Evolutionary conservation across 2,113 vertebrate genomes (phyloP), one percentile per base, ranked within the genome.

Genomic region (Tichodroma muraria): DNA sequence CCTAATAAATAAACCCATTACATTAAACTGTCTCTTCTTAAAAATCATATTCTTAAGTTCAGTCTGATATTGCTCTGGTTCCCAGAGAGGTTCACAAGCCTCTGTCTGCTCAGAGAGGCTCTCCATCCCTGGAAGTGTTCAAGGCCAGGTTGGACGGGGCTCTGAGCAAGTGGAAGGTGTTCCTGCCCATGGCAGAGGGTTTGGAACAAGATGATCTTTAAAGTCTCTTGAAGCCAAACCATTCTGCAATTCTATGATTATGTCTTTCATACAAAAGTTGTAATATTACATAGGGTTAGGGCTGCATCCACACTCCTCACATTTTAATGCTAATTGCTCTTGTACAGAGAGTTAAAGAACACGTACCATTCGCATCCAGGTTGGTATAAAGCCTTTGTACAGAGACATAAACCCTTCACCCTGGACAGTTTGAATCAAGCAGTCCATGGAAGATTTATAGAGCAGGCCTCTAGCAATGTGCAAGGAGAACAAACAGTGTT

Each of bases 351-450:
- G 23, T 79, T 85, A 47, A 89, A 40, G 71, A 45, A 21, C 70
- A 47, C 61, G 50, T 98, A 98, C 98, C 98, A 99, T 98, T 97
- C 98, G 93, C 97, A 98, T 98, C 98, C 98, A 98, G 20, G 98
- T 98, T 15, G 98, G 98, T 70, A 98, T 66, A 90, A 99, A 99
- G 60, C 98, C 98, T 98, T 99, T 99, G 91, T 99, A 99, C 0
- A 99, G 97, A 73, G 98, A 98, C 94, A 97, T 73, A 80, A 98
- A 98, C 23, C 98, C 98, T 95, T 99, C 98, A 15, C 97, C 97
- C 73, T 95, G 97, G 30, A 98, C 96, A 30, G 98, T 97, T 72
- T 98, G 98, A 71, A 98, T 89, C 89, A 99, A 96, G 90, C 98
- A 99, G 95, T 98, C 98, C 45, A 53, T 94, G 14, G 98, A 99